Evolutionary conservation across 1,140 invertebrate species (phyloP).

Genomic region (Hyles vespertilio): DNA sequence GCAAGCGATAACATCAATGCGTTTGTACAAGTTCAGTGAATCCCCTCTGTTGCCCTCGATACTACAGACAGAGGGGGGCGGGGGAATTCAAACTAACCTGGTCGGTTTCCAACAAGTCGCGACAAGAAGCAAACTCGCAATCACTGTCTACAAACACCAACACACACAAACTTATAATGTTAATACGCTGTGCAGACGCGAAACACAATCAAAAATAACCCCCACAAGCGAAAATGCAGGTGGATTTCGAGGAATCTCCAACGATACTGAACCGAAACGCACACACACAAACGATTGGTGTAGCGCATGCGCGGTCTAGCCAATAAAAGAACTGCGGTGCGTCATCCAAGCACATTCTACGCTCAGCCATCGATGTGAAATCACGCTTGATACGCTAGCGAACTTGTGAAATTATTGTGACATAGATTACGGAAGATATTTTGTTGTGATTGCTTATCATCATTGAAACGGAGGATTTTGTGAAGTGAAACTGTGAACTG

Average conservation of each 20-base stretch:
- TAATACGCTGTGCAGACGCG: slow-evolving; percentile 4
- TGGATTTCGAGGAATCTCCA: slow-evolving; percentile 51
- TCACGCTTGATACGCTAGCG: slow-evolving; percentile 30
- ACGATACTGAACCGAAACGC: slow-evolving; percentile 30
- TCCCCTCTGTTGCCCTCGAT: slow-evolving; percentile 3
- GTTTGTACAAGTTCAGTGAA: background rate
- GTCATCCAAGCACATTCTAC: slow-evolving; percentile 41
- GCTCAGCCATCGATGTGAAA: slow-evolving; percentile 27
- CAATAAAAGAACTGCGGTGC: slow-evolving; percentile 32
- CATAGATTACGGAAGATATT: slow-evolving; percentile 42
- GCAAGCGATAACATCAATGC: background rate
- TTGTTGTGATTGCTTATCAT: slow-evolving; percentile 23
- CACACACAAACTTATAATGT: slow-evolving; percentile 11
- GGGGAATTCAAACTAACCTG: slow-evolving; percentile 2
- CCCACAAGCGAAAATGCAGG: slow-evolving; percentile 22
- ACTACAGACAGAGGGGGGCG: background rate
- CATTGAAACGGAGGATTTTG: slow-evolving; percentile 14
- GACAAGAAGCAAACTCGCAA: slow-evolving; percentile 14
- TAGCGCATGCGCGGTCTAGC: slow-evolving; percentile 31
- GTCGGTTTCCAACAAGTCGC: slow-evolving; percentile 16
- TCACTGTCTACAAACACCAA: slow-evolving; percentile 9
- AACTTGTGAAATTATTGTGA: slow-evolving; percentile 69
- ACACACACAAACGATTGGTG: slow-evolving; percentile 39
- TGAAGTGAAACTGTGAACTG: slow-evolving; percentile 37
- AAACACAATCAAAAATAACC: slow-evolving; percentile 1